Conservation (phyloP, 1,140 invertebrate species). For the Aphelenchoides fujianensis region DNA sequence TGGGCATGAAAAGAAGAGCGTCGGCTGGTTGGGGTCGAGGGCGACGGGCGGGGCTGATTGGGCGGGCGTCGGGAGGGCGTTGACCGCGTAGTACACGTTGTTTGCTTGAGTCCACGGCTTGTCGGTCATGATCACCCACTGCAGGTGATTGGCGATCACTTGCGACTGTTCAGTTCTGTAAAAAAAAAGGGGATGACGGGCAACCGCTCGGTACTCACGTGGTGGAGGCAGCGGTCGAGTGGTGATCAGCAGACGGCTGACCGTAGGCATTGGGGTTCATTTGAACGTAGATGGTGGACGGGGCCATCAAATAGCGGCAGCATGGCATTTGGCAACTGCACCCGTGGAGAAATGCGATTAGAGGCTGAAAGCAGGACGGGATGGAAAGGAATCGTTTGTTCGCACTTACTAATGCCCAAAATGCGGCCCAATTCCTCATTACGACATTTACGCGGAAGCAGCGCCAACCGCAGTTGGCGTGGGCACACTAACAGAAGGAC, state of each 20-base stretch:
- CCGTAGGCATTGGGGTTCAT: constrained; percentile 11
- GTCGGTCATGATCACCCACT: constrained; percentile 14
- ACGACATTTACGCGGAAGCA: not conserved
- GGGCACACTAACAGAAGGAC: not conserved
- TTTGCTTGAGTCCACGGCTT: constrained; percentile 1
- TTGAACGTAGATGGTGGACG: constrained; percentile 13
- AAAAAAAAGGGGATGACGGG: not conserved
- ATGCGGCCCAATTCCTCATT: not conserved
- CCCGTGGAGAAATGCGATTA: not conserved
- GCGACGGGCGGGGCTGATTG: not conserved
- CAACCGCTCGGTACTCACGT: not conserved
- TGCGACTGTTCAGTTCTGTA: constrained; percentile 1
- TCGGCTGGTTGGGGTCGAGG: not conserved
- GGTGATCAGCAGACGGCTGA: not conserved
- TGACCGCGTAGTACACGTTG: constrained; percentile 3
- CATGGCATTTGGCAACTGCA: constrained; percentile 9
- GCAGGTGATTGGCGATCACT: constrained; percentile 5
- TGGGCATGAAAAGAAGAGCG: constrained; percentile 6
- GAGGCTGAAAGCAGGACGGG: not conserved
- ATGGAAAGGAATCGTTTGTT: not conserved
- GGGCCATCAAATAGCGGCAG: constrained; percentile 12
- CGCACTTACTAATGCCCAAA: constrained; percentile 2
- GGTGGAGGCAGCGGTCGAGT: not conserved
- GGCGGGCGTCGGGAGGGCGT: not conserved
- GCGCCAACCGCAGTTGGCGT: constrained; percentile 15